These are phyloP conservation scores for Lucifuga dentata DNA, from an alignment of 2,113 vertebrate species.

Conservation along the genomic window DNA sequence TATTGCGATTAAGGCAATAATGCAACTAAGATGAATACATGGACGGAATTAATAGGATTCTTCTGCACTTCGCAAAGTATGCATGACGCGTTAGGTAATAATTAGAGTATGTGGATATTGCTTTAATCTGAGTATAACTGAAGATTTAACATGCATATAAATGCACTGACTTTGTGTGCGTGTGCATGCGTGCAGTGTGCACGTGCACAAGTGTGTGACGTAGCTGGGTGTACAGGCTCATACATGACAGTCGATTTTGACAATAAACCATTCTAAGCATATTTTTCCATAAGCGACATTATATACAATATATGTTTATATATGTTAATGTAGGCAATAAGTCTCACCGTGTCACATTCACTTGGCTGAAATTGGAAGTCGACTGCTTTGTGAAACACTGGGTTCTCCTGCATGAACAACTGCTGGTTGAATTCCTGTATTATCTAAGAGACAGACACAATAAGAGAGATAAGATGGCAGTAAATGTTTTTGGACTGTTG, in stretches of 20 bases:
- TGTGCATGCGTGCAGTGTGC: conserved; percentile 16
- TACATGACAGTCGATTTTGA: conserved; percentile 23
- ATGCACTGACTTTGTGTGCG: not conserved
- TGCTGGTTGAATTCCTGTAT: conserved; percentile 96
- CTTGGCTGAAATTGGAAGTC: conserved; percentile 98
- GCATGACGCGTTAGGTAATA: too few species aligned
- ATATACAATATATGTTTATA: conserved; percentile 2
- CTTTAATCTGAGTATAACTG: too few species aligned
- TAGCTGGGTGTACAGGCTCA: conserved; percentile 35
- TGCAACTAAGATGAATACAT: too few species aligned
- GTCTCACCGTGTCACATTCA: conserved; percentile 94
- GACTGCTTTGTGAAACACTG: conserved; percentile 92
- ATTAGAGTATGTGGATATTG: too few species aligned
- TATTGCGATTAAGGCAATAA: too few species aligned
- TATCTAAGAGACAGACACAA: conserved; percentile 81
- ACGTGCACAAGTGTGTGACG: conserved; percentile 9
- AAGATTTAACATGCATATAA: too few species aligned
- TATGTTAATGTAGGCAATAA: too few species aligned
- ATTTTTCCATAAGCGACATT: too few species aligned
- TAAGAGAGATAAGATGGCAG: conserved; percentile 6
- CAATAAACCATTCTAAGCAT: not conserved
- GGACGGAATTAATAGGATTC: too few species aligned
- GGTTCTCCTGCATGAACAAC: conserved; percentile 95
- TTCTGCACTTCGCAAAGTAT: too few species aligned
- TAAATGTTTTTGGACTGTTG: too few species aligned